phyloP scores from a whole-genome alignment of 1,140 invertebrate species.

The Andrena cerasifolii region DNA sequence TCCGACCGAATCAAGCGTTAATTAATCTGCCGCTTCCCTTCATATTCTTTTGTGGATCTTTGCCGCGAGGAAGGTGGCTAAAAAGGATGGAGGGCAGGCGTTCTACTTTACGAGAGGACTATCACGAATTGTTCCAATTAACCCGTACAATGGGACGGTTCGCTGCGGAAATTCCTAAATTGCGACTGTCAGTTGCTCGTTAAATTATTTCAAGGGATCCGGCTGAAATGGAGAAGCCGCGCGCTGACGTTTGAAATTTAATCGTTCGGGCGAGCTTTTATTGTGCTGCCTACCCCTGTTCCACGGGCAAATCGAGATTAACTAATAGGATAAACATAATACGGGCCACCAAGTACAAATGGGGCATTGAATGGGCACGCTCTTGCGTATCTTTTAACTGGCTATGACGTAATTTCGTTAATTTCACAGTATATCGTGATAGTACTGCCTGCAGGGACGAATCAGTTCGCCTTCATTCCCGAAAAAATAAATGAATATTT shows the following conservation, averaged over 20 bases:
- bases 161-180: background rate
- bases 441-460: background rate
- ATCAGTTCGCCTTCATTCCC: background rate
- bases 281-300: too few relatives aligned
- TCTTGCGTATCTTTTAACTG: slow-evolving; percentile 11
- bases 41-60: background rate
- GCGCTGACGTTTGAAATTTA: slow-evolving; percentile 27
- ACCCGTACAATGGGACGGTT: background rate
- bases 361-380: background rate
- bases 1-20: background rate
- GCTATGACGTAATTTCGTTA: background rate
- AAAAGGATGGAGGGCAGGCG: background rate
- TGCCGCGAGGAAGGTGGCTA: background rate
- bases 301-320: slow-evolving; percentile 5
- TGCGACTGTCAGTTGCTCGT: slow-evolving; percentile 5
- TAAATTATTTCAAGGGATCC: slow-evolving; percentile 28
- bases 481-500: background rate
- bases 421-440: background rate
- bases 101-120: background rate
- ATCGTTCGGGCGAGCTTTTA: slow-evolving; percentile 3
- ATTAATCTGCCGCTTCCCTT: background rate
- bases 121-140: background rate
- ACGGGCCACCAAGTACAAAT: slow-evolving; percentile 10
- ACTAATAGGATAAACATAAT: slow-evolving; percentile 20
- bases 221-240: background rate